These are phyloP conservation scores for Pyrocoelia pectoralis DNA, from an alignment of 2,888 invertebrate genomes.

Conservation along the genomic window DNA sequence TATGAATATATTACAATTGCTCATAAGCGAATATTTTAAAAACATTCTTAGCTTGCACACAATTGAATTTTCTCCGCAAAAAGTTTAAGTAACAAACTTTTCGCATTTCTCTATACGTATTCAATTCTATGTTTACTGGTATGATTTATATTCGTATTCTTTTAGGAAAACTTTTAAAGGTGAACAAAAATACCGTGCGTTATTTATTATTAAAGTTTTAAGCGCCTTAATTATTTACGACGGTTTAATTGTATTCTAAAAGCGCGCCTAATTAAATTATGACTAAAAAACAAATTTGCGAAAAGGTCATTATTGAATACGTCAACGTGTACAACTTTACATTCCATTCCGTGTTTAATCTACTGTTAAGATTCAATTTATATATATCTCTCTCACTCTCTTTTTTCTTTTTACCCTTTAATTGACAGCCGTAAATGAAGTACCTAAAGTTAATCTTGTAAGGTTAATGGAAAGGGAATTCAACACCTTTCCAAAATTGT, in stretches of 20 bases:
- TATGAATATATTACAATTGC: not conserved
- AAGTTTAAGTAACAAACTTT: slow-evolving; percentile 17
- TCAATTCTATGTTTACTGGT: slow-evolving; percentile 30
- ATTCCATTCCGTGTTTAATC: slow-evolving; percentile 4
- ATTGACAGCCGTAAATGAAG: slow-evolving; percentile 8
- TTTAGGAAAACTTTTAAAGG: slow-evolving; percentile 17
- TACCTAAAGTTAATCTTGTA: slow-evolving; percentile 7
- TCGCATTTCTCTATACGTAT: slow-evolving; percentile 15
- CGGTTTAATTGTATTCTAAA: slow-evolving; percentile 9
- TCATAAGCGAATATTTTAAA: not conserved
- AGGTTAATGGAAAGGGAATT: slow-evolving; percentile 1
- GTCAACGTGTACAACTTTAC: slow-evolving; percentile 12
- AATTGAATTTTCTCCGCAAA: not conserved
- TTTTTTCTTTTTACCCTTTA: not conserved
- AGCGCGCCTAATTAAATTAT: slow-evolving; percentile 3
- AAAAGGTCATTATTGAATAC: slow-evolving; percentile 19
- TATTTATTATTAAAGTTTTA: slow-evolving; percentile 9
- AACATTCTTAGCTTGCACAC: not conserved
- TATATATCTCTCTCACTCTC: not conserved
- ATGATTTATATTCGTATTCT: slow-evolving; percentile 28
- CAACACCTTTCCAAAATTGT: not conserved
- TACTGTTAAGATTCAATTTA: slow-evolving; percentile 6
- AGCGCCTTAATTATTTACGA: slow-evolving; percentile 29
- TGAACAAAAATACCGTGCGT: slow-evolving; percentile 21
- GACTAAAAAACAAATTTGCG: slow-evolving; percentile 9